Base-by-base conservation (phyloP, 2,113 vertebrate species). In the Epinephelus cyanopodus region DNA sequence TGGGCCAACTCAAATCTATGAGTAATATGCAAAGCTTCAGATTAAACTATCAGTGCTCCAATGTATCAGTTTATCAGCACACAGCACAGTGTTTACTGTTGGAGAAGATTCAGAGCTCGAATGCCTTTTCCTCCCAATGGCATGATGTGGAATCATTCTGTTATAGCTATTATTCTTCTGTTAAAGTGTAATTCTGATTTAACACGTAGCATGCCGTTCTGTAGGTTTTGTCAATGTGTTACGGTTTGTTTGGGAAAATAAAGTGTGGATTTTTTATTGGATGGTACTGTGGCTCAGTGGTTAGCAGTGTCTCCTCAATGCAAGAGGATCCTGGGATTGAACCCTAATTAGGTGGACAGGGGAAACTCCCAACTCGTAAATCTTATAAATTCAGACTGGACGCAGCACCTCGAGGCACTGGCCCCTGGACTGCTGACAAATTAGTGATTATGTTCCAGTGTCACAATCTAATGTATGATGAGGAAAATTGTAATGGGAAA, bases 1-100 rank as follows among this genome's bases (percentile, higher is more conserved):
- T 39, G 77, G 91, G 74, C 56, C 73, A 68, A 78, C 69, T 77
- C 63, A 69, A 76, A 87, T 83, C 75, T 65, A n/a, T 80, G 79
- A 58, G 54, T 89, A 89, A 73, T 73, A 87, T 64, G 52, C 64
- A 76, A 81, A 66, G 65, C 66, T 7, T 65, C 21, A 81, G 53
- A 75, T 81, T 82, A 84, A 33, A 52, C 11, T 1, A 25, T 37
- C 42, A 56, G 5, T 54, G 53, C n/a, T 63, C 69, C 58, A 65
- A 9, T 53, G 18, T 72, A 84, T 79, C 77, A 45, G 48, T 81
- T 72, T 50, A 83, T 87, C 80, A 84, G 64, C 47, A 53, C 27
- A 53, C 42, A 70, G 57, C 5, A 63, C 69, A 70, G 65, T 53
- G 61, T 82, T 79, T 4, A 48, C 13, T 33, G 75, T 54, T 74